Percentiles rank a stretch among this genome's conserved stretches.
These are phyloP conservation scores for Eudyptes chrysolophus DNA, from an alignment of 2,113 vertebrate species.

Conservation along the genomic window DNA sequence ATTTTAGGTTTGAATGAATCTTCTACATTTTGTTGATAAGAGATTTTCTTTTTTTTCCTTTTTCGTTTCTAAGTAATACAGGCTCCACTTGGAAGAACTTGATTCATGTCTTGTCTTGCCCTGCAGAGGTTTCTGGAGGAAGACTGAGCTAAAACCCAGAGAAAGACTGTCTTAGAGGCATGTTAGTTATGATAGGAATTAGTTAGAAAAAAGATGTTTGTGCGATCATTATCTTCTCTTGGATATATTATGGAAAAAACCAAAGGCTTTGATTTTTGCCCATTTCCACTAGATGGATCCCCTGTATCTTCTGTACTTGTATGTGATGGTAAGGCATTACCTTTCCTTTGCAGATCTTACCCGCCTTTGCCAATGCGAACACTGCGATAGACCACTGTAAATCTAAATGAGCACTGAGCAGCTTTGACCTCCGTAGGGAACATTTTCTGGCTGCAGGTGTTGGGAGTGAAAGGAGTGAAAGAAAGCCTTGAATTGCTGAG, in stretches of 20 bases:
- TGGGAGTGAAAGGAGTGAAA: background rate
- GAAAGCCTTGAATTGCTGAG: background rate
- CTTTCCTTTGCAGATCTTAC: background rate
- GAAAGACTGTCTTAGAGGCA: background rate
- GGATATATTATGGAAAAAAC: background rate
- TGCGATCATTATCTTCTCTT: background rate
- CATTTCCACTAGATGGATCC: background rate
- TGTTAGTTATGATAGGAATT: background rate
- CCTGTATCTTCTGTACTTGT: background rate
- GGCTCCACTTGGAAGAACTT: background rate
- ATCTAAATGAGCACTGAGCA: background rate
- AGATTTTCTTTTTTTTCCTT: background rate
- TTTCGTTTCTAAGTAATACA: background rate
- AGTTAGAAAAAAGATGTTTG: background rate
- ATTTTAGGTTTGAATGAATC: background rate
- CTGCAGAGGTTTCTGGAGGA: background rate
- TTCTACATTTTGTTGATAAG: background rate
- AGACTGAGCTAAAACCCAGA: background rate
- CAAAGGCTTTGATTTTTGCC: background rate
- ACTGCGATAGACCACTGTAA: background rate
- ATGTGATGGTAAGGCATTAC: background rate
- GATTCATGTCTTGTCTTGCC: background rate
- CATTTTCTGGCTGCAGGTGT: background rate
- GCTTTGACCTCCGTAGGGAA: background rate
- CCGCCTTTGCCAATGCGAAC: background rate